Conservation (phyloP, 2,797 vertebrate genomes). For the Sebastes kiyomatsui region DNA sequence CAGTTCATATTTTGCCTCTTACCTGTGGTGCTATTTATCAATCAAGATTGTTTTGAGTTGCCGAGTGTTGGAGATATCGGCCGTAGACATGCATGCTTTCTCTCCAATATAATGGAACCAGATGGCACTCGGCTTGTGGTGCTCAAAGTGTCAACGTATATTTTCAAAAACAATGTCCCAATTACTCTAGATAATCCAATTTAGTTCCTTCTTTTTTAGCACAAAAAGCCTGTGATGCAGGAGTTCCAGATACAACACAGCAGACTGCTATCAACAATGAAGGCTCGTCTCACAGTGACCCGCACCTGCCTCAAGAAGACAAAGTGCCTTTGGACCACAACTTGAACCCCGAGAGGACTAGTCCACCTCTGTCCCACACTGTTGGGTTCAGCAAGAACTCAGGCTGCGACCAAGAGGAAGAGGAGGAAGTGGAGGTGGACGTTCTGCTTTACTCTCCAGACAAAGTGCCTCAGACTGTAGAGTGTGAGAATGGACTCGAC, state of each 20-base stretch:
- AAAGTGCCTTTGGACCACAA: background rate
- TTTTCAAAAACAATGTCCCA: background rate
- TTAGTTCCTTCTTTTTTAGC: background rate
- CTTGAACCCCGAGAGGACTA: background rate
- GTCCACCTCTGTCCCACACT: background rate
- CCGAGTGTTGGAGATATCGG: too few relatives aligned
- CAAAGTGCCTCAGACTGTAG: background rate
- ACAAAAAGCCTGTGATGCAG: background rate
- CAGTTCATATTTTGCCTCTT: too few relatives aligned
- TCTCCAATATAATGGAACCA: background rate
- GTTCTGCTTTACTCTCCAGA: slow-evolving; percentile 63
- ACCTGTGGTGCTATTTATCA: too few relatives aligned
- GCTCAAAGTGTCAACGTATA: background rate
- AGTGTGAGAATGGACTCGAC: background rate
- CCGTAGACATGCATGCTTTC: background rate
- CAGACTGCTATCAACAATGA: background rate
- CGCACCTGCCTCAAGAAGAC: background rate
- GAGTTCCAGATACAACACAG: background rate
- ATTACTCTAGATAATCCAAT: background rate
- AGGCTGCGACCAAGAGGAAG: slow-evolving; percentile 13
- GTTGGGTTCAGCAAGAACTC: background rate
- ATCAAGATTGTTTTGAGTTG: too few relatives aligned
- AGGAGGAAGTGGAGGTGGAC: slow-evolving; percentile 72
- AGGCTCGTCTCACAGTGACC: background rate
- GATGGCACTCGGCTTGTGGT: background rate